Evolutionary conservation across 2,797 vertebrate genomes (phyloP), one percentile per base, ranked within the genome.

Genomic region (Psittacula derbiana): DNA sequence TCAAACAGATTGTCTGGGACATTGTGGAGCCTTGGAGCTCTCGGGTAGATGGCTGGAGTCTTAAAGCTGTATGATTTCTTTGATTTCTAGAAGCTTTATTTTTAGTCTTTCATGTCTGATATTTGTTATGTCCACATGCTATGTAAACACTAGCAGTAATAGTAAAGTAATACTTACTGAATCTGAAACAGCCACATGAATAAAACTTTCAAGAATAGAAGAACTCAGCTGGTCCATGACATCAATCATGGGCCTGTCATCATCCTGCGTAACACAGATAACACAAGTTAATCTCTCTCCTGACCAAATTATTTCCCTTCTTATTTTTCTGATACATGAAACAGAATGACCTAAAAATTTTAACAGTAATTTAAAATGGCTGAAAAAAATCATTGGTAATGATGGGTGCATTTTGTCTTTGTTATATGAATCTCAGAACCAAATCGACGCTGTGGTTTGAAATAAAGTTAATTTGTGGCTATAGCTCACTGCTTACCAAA

Each of bases 141-240:
- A 38, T 27, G 25, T 79, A 72, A 96, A 91, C 27, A 61, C 6
- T 20, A 92, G 46, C 80, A 70, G 43, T 31, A 80, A 92, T 25
- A 90, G 58, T 20, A 62, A 96, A 91, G 11, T 20, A 50, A 40
- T 87, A 98, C 99, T 98, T 97, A 99, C 99, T 10, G 99, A 99
- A 97, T 99, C 99, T 10, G 99, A 99, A 91, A 98, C 98, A 19
- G 99, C 99, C 74, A 99, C 99, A 11, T 99, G 99, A 97, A 99
- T 98, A 94, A 99, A 99, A 97, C 99, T 99, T 97, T 99, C 99
- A 93, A 99, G 98, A 93, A 99, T 99, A 81, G 98, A 98, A 74
- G 99, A 99, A 98, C 99, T 99, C 90, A 99, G 96, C 52, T 99
- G 99, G 98, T 99, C 99, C 99, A 99, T 99, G 96, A 99, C 98